Evolutionary conservation across 2,113 vertebrate genomes (phyloP), one percentile per base, ranked within the genome.

Genomic region (Eptesicus fuscus): DNA sequence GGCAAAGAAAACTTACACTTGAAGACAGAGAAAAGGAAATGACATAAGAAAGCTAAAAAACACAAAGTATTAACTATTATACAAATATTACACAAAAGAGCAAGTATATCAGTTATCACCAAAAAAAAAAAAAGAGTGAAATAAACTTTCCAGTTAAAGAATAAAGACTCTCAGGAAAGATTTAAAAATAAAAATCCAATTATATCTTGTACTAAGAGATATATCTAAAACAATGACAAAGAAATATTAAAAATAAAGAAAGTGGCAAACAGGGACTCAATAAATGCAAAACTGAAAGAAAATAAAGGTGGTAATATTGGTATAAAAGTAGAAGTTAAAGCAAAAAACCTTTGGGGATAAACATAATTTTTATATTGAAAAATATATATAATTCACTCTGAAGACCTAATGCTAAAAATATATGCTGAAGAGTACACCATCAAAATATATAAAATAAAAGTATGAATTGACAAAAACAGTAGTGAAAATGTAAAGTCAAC

Each of bases 11-110:
- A 67, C 42, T 37, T 51, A 18, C 14, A 53, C 59, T 49, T 63
- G 70, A 94, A 76, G 30, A 37, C 25, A 84, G 28, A 59, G n/a
- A 65, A 91, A 56, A 42, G 42, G 16, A 92, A 93, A 37, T 20
- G 37, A 83, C 14, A 83, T 74, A 71, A 86, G 20, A 8, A 74
- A 65, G 71, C 2, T 86, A 88, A 95, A 95, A 95, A 93, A 80
- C 67, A 87, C 37, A 92, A 67, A 44, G 32, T 20, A 67, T 40
- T 56, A 86, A 90, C 35, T 88, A 80, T 51, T 37, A 83, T 4
- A 83, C 7, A 79, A 78, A 37, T 49, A 51, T 51, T n/a, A 77
- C 20, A 78, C 32, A 51, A 25, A 80, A 25, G 44, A 83, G 20
- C 42, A 89, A 76, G 67, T 25, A 32, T 56, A 76, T 11, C 44